These are phyloP conservation scores for Nematopogon swammerdamellus DNA, from an alignment of 2,888 invertebrate species.

Conservation along the genomic window DNA sequence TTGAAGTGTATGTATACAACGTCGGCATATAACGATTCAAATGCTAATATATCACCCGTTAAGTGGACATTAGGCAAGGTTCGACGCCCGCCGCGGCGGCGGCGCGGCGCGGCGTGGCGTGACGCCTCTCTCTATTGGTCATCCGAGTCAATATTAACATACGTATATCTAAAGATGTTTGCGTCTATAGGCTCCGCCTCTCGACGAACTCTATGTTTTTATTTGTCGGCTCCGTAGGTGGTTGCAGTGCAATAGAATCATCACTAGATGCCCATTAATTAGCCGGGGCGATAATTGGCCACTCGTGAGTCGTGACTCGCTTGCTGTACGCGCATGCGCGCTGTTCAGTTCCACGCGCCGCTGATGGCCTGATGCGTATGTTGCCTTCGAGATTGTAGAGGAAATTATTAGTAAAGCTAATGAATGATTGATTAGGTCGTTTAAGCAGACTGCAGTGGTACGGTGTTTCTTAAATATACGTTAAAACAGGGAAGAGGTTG, in stretches of 20 bases:
- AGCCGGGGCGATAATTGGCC: neutral
- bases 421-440: no score
- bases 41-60: conserved; percentile 50
- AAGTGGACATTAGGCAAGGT: neutral
- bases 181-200: neutral
- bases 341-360: neutral
- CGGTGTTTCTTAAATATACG: no score
- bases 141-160: neutral
- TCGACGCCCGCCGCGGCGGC: neutral
- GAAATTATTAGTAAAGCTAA: no score
- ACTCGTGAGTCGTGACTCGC: neutral
- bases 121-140: neutral
- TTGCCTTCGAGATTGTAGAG: no score
- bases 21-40: conserved; percentile 35
- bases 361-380: no score
- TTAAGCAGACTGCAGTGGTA: no score
- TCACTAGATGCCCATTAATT: neutral
- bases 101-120: no score
- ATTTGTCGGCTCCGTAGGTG: neutral
- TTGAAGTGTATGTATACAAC: no score
- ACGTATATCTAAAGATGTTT: neutral
- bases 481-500: no score
- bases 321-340: neutral
- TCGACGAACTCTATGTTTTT: neutral
- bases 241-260: neutral